Evolutionary conservation across 2,888 invertebrate genomes (phyloP), one percentile per base, ranked within the genome.

Genomic region (Amphipyra tragopoginis): DNA sequence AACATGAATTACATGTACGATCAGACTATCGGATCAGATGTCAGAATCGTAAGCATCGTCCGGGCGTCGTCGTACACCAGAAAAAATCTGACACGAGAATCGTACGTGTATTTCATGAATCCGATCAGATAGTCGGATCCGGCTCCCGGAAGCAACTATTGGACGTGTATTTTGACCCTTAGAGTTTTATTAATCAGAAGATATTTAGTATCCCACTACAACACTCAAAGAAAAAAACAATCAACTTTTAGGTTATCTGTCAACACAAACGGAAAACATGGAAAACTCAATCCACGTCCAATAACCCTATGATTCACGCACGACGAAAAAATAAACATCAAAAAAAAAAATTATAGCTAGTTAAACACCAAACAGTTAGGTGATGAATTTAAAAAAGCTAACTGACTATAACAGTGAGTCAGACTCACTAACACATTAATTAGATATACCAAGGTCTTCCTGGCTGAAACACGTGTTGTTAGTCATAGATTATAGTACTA

Each of bases 371-470:
- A 58, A 59, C 50, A 43, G 55, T 59, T 64, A 71, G 68, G 63
- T 48, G 68, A 59, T 69, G 68, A 68, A 81, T 73, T 79, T 75
- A 72, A 29, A 80, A 79, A 81, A 77, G 55, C 48, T 10, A 76
- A 74, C 65, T 26, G 47, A 44, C 76, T 78, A 54, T 58, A 73
- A 52, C 0, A 15, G 29, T 76, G 77, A 79, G 51, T 79, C 77
- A 77, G 21, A 9, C 5, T 36, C 50, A 56, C 29, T 38, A 52
- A 49, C 50, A 67, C 64, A 65, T 75, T 60, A 48, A 64, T 78
- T 72, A 65, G 63, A 61, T 72, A 55, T 0, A 57, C 54, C 79
- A 77, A 75, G 76, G 79, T 14, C 79, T 78, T 75, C 69, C 72
- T 69, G 51, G 21, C 48, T 39, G 15, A 3, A 38, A 55, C 74